A percentile compares a stretch with the other conserved stretches of the same genome.
phyloP scores from a whole-genome alignment of 2,888 invertebrate species.

The Amphipoea oculea region DNA sequence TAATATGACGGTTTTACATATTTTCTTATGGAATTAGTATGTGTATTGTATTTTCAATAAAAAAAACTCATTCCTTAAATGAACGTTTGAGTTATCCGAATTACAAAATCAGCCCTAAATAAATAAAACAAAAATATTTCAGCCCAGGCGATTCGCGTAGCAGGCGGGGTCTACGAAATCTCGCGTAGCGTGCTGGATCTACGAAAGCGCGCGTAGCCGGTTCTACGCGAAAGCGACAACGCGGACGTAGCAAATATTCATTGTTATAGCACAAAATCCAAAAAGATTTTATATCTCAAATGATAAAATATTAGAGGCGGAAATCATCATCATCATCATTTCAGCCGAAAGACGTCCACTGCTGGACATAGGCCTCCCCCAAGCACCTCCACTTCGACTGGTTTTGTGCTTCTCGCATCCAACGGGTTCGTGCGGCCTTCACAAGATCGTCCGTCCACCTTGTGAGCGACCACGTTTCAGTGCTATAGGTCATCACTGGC shows the following conservation, averaged over 20 bases:
- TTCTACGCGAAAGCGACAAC: background rate
- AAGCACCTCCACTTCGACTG: too few relatives aligned
- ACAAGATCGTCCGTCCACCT: too few relatives aligned
- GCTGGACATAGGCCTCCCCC: too few relatives aligned
- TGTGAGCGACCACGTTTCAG: too few relatives aligned
- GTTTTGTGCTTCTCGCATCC: too few relatives aligned
- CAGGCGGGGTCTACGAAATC: background rate
- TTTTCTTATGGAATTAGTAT: background rate
- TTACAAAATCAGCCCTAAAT: background rate
- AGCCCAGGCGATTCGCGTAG: background rate
- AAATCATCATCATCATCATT: background rate
- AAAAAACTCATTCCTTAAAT: background rate
- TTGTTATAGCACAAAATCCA: background rate
- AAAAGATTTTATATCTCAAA: background rate
- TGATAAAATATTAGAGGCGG: background rate
- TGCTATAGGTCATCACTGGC: too few relatives aligned
- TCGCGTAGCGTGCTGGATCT: background rate
- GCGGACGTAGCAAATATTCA: background rate
- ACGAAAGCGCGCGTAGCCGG: background rate
- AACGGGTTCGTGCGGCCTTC: too few relatives aligned
- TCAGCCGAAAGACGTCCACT: too few relatives aligned
- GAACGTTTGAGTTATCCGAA: background rate
- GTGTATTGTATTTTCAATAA: too few relatives aligned
- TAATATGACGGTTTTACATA: background rate
- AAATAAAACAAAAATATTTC: background rate